Base-by-base conservation (phyloP, 2,113 vertebrate species). In the Chrysemys picta region DNA sequence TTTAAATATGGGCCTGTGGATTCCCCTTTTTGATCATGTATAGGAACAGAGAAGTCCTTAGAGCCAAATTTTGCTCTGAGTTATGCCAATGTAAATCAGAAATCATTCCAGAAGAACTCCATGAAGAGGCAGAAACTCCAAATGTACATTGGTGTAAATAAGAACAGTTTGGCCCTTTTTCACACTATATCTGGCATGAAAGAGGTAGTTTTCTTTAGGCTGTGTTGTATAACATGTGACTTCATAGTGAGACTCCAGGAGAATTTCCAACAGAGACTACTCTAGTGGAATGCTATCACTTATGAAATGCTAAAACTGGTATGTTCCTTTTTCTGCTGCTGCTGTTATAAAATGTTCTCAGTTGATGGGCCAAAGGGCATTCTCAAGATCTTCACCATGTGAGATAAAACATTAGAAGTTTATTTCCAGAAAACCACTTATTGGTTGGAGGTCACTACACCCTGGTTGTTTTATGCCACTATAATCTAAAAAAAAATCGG, bases 401-500 rank as follows among this genome's bases (percentile, higher is more conserved):
- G 85, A 85, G 83, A 94, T 89, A 86, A 94, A 92, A 90, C 84
- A 88, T 84, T 78, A 93, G 88, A 82, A 82, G 91, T 75, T 83
- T 86, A n/a, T 78, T 88, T 85, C 92, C 88, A 47, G 5, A 80
- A 94, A 88, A 62, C 13, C 14, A 16, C 31, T 24, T 31, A 22
- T 42, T 19, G 82, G 52, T 27, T 17, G 45, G 85, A 82, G 65
- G 90, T 50, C 85, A 24, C 24, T 45, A 83, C 50, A 42, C 47
- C 49, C 27, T 57, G 6, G 17, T 16, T 76, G 75, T 54, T 62
- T 78, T 29, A 53, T 17, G 75, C 80, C 14, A 69, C 21, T 50
- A 19, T 38, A 59, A 80, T 42, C 83, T 88, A 50, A 84, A 35
- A 59, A 52, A 52, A 84, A 42, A 56, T 10, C 5, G 25, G 8